Base-by-base conservation (phyloP, 2,888 invertebrate species). In the Plutella xylostella region DNA sequence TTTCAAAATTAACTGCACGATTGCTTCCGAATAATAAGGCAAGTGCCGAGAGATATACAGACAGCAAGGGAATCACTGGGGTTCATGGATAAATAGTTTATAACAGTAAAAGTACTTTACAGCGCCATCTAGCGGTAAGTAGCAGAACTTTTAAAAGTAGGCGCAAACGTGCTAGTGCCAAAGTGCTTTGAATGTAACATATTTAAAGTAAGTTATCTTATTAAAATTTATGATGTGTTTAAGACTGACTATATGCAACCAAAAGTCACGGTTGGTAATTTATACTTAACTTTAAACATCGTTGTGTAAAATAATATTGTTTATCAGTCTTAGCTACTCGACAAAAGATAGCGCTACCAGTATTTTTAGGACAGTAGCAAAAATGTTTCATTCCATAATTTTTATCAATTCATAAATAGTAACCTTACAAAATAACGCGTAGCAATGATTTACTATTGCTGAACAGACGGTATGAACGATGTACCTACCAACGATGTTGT, bases 1-100 rank as follows among this genome's bases (percentile, higher is more conserved):
- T 79, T 77, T 72, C 61, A 64, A 74, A 76, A 78, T 77, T 78
- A 77, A 74, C 72, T 77, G 74, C 76, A 65, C 75, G 68, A 76
- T 76, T 76, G 71, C 74, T 69, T 67, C 62, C 63, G 63, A 68
- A 75, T 73, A 79, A 77, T 72, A 64, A 55, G 65, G 58, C 55
- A 57, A 65, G 61, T 61, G 57, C 57, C 61, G 61, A 59, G 58
- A 63, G 68, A 65, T 66, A 61, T 60, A 62, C 61, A 52, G 57
- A 55, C 6, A 25, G 28, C 11, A n/a, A 28, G 6, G n/a, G 28
- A 28, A n/a, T 9, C 7, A 28, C 4, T 9, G 28, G 28, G n/a
- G n/a, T n/a, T n/a, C n/a, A n/a, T n/a, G n/a, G n/a, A n/a, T n/a
- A n/a, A n/a, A n/a, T n/a, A n/a, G 28, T 28, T 17, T 38, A n/a